Conservation (phyloP, 2,113 vertebrate species). For the Epinephelus cyanopodus region DNA sequence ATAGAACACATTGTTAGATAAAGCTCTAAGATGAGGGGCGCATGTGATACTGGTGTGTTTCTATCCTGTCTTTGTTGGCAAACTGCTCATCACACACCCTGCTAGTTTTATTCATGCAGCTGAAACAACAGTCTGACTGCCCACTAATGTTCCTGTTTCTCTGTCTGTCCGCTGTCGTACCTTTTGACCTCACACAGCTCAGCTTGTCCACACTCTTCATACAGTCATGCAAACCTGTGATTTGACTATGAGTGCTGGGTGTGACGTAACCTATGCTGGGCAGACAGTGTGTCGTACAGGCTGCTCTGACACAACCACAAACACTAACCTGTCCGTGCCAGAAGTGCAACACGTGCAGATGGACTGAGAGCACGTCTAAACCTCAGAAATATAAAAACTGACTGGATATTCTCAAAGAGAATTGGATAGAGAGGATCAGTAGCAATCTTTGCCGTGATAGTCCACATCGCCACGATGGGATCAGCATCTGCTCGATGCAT, state of each 20-base stretch:
- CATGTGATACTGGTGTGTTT: background rate
- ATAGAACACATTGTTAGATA: background rate
- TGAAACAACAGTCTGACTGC: background rate
- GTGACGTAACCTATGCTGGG: conserved; percentile 1
- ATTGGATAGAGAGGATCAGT: conserved; percentile 23
- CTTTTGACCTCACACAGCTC: background rate
- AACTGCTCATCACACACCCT: background rate
- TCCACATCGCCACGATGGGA: conserved; percentile 9
- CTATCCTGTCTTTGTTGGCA: background rate
- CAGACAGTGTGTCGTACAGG: background rate
- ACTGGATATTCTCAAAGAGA: background rate
- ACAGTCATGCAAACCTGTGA: conserved; percentile 65
- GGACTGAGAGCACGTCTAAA: background rate
- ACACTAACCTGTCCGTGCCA: background rate
- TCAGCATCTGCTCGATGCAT: conserved; percentile 31
- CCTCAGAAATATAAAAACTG: background rate
- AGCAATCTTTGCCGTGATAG: background rate
- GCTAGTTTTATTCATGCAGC: background rate
- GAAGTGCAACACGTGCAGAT: background rate
- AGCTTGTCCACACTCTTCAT: background rate
- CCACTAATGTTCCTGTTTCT: conserved; percentile 8
- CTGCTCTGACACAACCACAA: conserved; percentile 5
- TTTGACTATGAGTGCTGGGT: conserved; percentile 56
- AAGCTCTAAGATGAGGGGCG: background rate
- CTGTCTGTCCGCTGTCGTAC: background rate